Evolutionary conservation across 2,888 invertebrate species (phyloP), one percentile per base, ranked within the genome.

Genomic region (Eurois occulta): DNA sequence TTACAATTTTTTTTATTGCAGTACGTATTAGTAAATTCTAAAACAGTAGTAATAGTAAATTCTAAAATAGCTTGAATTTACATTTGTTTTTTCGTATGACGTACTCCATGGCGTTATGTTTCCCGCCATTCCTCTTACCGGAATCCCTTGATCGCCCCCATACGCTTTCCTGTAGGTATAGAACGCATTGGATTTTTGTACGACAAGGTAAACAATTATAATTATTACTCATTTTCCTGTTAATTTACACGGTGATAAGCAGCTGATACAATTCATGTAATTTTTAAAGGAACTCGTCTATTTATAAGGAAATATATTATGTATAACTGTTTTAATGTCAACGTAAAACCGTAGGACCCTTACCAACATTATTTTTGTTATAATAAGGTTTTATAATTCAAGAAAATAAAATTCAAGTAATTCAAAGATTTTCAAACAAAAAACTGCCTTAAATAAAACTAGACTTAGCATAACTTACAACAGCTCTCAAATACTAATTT

Each of bases 141-240:
- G 78, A 74, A 68, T 72, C 55, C 70, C 46, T 69, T 75, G 21
- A 48, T 46, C 13, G 43, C 69, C 32, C 21, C 32, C 16, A 28
- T 41, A 41, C 2, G 1, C 84, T 84, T 84, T 84, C 85, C 81
- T 85, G 32, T 74, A 77, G 32, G 48, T 46, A 75, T 41, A 28
- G 2, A 16, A 66, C 41, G 11, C 28, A 72, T 72, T 79, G 83
- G 84, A 80, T 84, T 84, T 83, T 83, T 84, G 80, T 67, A 4
- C 64, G 46, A 81, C 58, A 73, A 71, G 58, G 85, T 81, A 84
- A 85, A 84, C 81, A 71, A 81, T 78, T 75, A 72, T 81, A 85
- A 67, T 73, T 67, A 78, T 62, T 71, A 73, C 28, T 46, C 35
- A 48, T 78, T 84, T 84, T 84, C 84, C 84, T 84, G 81, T 81